These are phyloP conservation scores for Cryptus viduatorius DNA, from an alignment of 2,888 invertebrate genomes.

Conservation along the genomic window DNA sequence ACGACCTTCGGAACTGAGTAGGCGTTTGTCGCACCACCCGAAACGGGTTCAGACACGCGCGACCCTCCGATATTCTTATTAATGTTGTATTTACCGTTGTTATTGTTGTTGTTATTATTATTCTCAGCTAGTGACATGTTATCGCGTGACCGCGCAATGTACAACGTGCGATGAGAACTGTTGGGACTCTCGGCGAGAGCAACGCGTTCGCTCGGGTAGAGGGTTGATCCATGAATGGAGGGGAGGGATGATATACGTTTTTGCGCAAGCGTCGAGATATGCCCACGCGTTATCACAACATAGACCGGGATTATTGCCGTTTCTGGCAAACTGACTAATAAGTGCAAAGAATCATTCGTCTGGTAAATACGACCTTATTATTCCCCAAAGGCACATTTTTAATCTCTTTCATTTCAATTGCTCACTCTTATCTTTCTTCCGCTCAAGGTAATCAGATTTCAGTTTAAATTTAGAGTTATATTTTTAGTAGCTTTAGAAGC, in stretches of 20 bases:
- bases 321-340: not conserved
- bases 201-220: constrained; percentile 72
- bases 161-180: constrained; percentile 76
- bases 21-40: constrained; percentile 23
- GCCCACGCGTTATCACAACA: constrained; percentile 75
- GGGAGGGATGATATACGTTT: constrained; percentile 68
- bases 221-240: constrained; percentile 80
- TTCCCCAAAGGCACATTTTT: not conserved
- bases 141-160: constrained; percentile 63
- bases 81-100: constrained; percentile 25
- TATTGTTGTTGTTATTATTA: constrained; percentile 46
- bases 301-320: not conserved
- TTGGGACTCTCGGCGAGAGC: constrained; percentile 69
- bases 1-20: constrained; percentile 52
- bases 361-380: not conserved
- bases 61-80: constrained; percentile 36
- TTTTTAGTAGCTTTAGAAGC: not conserved
- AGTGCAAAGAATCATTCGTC: not conserved
- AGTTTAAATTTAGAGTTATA: too few species aligned
- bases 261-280: constrained; percentile 75
- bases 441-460: not conserved
- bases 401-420: too few species aligned
- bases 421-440: too few species aligned
- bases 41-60: constrained; percentile 43
- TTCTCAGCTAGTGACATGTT: constrained; percentile 60